Percentiles rank a stretch among this genome's conserved stretches.
These are phyloP conservation scores for Gila orcuttii DNA, from an alignment of 2,113 vertebrate genomes.

Conservation along the genomic window DNA sequence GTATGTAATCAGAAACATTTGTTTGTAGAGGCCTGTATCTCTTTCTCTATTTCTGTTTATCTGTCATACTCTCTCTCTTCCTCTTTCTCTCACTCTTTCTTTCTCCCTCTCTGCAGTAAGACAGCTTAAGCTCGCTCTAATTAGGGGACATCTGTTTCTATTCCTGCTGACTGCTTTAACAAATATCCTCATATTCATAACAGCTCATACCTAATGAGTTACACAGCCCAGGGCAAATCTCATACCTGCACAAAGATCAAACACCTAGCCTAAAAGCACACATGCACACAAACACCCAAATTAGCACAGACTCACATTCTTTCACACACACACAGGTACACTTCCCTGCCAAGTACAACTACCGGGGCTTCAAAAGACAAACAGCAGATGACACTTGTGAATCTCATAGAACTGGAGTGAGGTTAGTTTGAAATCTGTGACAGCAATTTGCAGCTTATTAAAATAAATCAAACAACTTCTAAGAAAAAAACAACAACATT, in stretches of 20 bases:
- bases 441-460: conserved; percentile 41
- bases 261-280: conserved; percentile 60
- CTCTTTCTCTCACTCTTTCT: conserved; percentile 59
- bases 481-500: conserved; percentile 3
- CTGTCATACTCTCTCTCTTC: conserved; percentile 38
- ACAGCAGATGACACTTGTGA: conserved; percentile 41
- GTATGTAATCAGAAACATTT: conserved; percentile 29
- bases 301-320: conserved; percentile 50
- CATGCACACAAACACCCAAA: conserved; percentile 50
- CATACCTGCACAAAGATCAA: conserved; percentile 76
- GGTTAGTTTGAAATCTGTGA: conserved; percentile 37
- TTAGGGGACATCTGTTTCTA: conserved; percentile 84
- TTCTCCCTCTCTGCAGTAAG: conserved; percentile 78
- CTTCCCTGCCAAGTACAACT: conserved; percentile 43
- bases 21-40: conserved; percentile 1
- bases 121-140: conserved; percentile 82
- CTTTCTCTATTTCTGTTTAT: conserved; percentile 57
- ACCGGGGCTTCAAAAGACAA: conserved; percentile 22
- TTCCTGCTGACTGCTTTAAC: conserved; percentile 80
- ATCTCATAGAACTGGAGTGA: conserved; percentile 29
- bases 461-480: conserved; percentile 39
- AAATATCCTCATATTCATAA: conserved; percentile 80
- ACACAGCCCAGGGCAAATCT: conserved; percentile 73
- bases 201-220: conserved; percentile 78
- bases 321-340: conserved; percentile 36